A percentile compares a stretch with the other conserved stretches of the same genome.
Evolutionary conservation across 2,888 invertebrate species (phyloP).

Genomic region (Capitulum mitella): DNA sequence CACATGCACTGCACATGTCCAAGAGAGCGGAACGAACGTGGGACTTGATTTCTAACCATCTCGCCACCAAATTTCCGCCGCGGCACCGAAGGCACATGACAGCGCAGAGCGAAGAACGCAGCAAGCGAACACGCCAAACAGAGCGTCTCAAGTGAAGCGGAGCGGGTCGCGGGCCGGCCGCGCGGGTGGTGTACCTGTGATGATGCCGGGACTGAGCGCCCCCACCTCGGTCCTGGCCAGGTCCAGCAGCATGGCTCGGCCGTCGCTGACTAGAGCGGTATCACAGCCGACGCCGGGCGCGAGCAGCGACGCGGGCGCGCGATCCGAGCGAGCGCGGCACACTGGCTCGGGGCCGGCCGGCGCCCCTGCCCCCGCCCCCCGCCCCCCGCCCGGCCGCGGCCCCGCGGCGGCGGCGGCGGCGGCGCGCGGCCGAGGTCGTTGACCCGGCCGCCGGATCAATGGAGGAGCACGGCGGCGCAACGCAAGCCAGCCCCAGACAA

Average conservation of each 20-base stretch:
- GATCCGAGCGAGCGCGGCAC: not conserved
- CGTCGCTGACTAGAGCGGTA: not conserved
- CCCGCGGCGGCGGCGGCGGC: not conserved
- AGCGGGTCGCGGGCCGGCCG: too few relatives aligned
- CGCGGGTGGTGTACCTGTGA: not conserved
- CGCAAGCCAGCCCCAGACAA: too few relatives aligned
- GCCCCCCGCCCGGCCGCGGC: not conserved
- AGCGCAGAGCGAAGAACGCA: too few relatives aligned
- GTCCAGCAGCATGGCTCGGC: constrained; percentile 1
- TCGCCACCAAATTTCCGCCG: too few relatives aligned
- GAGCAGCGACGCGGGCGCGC: not conserved
- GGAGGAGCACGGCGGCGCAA: too few relatives aligned
- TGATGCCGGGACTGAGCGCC: not conserved
- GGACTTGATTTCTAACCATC: too few relatives aligned
- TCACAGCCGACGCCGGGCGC: not conserved
- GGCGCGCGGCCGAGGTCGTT: not conserved
- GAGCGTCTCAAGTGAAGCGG: too few relatives aligned
- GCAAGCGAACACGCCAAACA: too few relatives aligned
- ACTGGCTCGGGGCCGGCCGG: not conserved
- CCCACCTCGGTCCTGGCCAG: not conserved
- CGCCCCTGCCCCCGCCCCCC: not conserved
- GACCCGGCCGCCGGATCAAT: not conserved
- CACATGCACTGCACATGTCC: too few relatives aligned
- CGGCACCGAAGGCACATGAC: too few relatives aligned
- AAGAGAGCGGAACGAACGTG: too few relatives aligned